phyloP scores from a whole-genome alignment of 2,888 invertebrate species.

The Acrocera orbiculus region DNA sequence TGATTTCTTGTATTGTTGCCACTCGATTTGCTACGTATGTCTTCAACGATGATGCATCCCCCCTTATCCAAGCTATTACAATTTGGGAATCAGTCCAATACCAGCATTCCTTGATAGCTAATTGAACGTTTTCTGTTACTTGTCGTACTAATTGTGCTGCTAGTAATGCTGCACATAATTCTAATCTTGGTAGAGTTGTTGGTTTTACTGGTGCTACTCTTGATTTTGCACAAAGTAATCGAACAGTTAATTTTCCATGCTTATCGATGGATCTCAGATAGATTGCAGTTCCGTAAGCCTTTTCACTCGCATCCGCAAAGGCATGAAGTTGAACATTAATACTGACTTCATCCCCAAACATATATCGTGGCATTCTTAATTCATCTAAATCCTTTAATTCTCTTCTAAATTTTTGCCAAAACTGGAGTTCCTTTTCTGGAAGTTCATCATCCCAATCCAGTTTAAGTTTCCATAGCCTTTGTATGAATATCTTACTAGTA shows the following conservation, averaged over 20 bases:
- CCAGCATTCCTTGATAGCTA: background rate
- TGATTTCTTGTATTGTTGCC: conserved; percentile 7
- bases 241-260: conserved; percentile 6
- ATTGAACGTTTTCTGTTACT: background rate
- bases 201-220: conserved; percentile 11
- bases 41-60: background rate
- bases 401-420: background rate
- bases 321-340: background rate
- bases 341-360: background rate
- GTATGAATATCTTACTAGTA: conserved; percentile 1
- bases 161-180: conserved; percentile 10
- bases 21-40: conserved; percentile 12
- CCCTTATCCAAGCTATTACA: background rate
- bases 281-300: conserved; percentile 3
- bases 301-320: conserved; percentile 5
- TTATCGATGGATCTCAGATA: conserved; percentile 2
- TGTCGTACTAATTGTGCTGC: background rate
- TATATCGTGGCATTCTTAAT: background rate
- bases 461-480: background rate
- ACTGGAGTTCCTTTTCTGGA: background rate
- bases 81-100: conserved; percentile 5
- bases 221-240: conserved; percentile 7
- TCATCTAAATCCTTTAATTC: background rate
- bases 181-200: conserved; percentile 13
- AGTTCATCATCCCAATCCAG: background rate